Evolutionary conservation across 1,140 invertebrate genomes (phyloP), one percentile per base, ranked within the genome.

Genomic region (Melitaea cinxia): DNA sequence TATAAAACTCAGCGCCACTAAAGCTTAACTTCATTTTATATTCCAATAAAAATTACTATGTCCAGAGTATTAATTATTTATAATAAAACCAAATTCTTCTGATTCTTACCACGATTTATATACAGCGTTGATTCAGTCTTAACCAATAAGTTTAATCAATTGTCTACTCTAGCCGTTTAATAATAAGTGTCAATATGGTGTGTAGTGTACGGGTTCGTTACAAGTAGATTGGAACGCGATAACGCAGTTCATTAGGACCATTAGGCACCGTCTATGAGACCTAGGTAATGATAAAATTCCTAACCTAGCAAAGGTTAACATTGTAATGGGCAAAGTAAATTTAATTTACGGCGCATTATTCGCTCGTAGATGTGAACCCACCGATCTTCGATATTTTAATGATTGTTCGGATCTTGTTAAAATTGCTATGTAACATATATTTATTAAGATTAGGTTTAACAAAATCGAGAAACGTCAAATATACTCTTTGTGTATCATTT

Each of bases 221-320:
- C 23, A 4, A 21, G 4, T n/a, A 57, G 54, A 57, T 57, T 57
- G 39, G 12, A 24, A 57, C 54, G 23, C 37, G 54, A 57, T 57
- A 57, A 28, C 54, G n/a, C 12, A 15, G 37, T 10, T 37, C 54
- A 57, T 57, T 57, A 57, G 42, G 42, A 47, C 10, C 42, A 47
- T 47, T 47, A 47, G 42, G 37, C 35, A 15, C 12, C 14, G n/a
- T 24, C 54, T 57, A 3, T 24, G 7, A 39, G 35, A 28, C 54
- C 54, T 57, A 57, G 23, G 37, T 57, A 57, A 57, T 57, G 54
- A 57, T 28, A 28, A 57, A 57, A 57, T 57, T 45, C 37, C 54
- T 14, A 17, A 14, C 19, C 54, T 24, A 42, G 54, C 33, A 45
- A 45, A 42, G 54, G 54, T 57, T 57, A 45, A 15, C 9, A 24